Conservation (phyloP, 2,888 invertebrate species). For the Lutraria lutraria region DNA sequence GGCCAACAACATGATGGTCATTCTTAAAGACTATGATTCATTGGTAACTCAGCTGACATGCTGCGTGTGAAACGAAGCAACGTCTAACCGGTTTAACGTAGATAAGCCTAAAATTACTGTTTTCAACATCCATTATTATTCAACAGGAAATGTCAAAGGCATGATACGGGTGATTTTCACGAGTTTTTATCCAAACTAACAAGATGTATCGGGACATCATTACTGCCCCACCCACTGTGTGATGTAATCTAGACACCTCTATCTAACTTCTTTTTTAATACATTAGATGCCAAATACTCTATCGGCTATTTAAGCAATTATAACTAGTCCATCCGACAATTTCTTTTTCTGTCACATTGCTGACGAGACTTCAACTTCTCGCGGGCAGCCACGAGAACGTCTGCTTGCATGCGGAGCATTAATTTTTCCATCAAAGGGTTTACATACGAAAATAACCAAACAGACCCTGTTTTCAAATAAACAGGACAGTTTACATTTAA, state of each 20-base stretch:
- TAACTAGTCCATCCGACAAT: conserved; percentile 5
- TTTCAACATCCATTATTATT: conserved; percentile 49
- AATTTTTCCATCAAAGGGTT: neutral
- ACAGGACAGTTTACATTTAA: neutral
- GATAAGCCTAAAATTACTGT: conserved; percentile 51
- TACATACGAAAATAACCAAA: neutral
- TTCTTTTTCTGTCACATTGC: neutral
- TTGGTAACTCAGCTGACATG: neutral
- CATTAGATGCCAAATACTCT: conserved; percentile 17
- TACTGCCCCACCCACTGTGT: conserved; percentile 29
- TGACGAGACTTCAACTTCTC: neutral
- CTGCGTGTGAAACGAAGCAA: conserved; percentile 7
- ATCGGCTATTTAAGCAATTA: conserved; percentile 30
- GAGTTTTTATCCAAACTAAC: conserved; percentile 31
- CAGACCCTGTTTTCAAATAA: neutral
- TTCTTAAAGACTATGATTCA: neutral
- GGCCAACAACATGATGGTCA: no score
- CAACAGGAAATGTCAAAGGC: conserved; percentile 61
- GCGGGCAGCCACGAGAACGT: neutral
- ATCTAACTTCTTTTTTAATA: conserved; percentile 18
- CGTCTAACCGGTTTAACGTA: conserved; percentile 28
- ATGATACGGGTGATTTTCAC: conserved; percentile 66
- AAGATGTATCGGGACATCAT: conserved; percentile 32
- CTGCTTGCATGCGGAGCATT: neutral
- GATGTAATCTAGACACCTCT: conserved; percentile 31